These are phyloP conservation scores for Agrotis exclamationis DNA, from an alignment of 2,888 invertebrate genomes.

Conservation along the genomic window DNA sequence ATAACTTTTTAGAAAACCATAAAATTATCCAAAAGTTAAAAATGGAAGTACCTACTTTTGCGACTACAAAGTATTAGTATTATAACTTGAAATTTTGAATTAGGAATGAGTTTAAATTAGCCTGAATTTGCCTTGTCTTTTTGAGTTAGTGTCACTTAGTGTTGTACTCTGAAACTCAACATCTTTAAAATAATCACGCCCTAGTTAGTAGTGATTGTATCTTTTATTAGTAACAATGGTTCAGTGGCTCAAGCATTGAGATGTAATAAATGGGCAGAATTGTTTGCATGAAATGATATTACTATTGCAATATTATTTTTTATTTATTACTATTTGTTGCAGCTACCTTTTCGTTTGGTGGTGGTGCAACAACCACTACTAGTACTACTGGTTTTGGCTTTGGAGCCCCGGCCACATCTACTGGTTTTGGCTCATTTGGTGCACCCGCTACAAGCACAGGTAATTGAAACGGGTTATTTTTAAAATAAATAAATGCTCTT, in stretches of 20 bases:
- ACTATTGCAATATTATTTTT: too few relatives aligned
- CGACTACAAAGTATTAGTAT: not conserved
- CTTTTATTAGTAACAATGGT: not conserved
- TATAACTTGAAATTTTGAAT: not conserved
- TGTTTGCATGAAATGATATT: too few relatives aligned
- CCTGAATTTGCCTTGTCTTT: too few relatives aligned
- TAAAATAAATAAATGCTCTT: too few relatives aligned
- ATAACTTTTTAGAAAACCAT: not conserved
- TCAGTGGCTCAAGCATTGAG: not conserved
- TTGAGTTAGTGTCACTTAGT: not conserved
- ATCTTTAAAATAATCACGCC: too few relatives aligned
- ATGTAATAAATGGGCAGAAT: not conserved
- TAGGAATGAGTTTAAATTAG: not conserved
- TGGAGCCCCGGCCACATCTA: constrained; percentile 85
- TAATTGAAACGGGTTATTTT: not conserved
- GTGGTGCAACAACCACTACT: constrained; percentile 88
- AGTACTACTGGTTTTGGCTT: constrained; percentile 84
- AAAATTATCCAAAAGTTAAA: not conserved
- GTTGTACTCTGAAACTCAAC: not conserved
- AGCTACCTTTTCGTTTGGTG: constrained; percentile 89
- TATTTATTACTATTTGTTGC: constrained; percentile 58
- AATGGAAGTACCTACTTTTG: not conserved
- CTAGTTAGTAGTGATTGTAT: too few relatives aligned
- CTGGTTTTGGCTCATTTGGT: constrained; percentile 79
- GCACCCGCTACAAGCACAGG: constrained; percentile 73